These are phyloP conservation scores for Galago senegalensis DNA, from an alignment of 2,797 vertebrate genomes.

Conservation along the genomic window DNA sequence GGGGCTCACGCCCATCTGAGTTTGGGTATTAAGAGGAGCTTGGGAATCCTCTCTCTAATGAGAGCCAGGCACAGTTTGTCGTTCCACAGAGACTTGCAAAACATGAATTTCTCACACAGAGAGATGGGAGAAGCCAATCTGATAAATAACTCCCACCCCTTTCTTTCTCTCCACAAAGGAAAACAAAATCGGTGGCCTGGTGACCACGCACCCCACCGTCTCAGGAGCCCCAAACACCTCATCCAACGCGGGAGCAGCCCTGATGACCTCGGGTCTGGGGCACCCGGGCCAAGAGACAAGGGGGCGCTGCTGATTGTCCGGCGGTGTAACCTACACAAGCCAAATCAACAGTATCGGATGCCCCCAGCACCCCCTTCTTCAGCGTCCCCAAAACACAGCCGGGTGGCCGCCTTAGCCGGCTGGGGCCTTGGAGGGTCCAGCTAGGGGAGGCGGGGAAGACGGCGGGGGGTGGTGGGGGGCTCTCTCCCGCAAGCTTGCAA, in stretches of 20 bases:
- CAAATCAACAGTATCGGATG: background rate
- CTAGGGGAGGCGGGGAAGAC: background rate
- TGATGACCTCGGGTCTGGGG: slow-evolving; percentile 18
- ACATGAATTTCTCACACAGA: slow-evolving; percentile 38
- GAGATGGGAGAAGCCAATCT: slow-evolving; percentile 51
- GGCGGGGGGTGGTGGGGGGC: background rate
- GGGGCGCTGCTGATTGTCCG: background rate
- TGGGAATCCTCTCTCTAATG: background rate
- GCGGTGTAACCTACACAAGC: background rate
- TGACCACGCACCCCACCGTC: slow-evolving; percentile 38
- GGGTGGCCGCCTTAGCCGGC: background rate
- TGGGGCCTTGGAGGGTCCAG: background rate
- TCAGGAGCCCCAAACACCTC: background rate
- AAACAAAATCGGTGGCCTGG: slow-evolving; percentile 70
- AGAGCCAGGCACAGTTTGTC: background rate
- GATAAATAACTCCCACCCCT: slow-evolving; percentile 77
- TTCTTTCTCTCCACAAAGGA: slow-evolving; percentile 83
- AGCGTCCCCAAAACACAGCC: background rate
- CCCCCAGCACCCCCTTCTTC: background rate
- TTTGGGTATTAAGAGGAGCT: background rate
- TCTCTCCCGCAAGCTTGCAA: background rate
- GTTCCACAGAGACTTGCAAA: slow-evolving; percentile 26
- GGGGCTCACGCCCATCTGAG: slow-evolving; percentile 61
- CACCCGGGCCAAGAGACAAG: background rate
- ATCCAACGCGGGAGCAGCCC: background rate